A percentile compares a stretch with the other conserved stretches of the same genome.
Evolutionary conservation across 2,888 invertebrate genomes (phyloP).

Genomic region (Parnassius orleans): DNA sequence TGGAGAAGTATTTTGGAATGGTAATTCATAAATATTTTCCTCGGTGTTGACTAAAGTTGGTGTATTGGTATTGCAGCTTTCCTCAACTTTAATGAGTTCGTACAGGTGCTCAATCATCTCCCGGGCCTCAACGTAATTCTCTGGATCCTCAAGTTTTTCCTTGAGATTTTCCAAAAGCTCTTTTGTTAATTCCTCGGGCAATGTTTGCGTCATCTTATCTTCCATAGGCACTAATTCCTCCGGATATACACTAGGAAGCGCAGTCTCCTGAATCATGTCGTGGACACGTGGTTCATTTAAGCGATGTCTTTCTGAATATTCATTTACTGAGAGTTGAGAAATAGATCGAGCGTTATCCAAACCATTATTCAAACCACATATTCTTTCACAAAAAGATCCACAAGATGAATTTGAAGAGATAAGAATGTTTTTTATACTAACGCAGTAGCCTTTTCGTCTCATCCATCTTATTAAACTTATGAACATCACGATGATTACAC

Average conservation of each 20-base stretch:
- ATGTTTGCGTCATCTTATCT: slow-evolving; percentile 85
- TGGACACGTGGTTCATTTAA: slow-evolving; percentile 79
- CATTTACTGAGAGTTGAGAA: slow-evolving; percentile 81
- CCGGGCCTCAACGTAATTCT: slow-evolving; percentile 86
- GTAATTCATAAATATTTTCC: slow-evolving; percentile 84
- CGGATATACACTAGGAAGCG: slow-evolving; percentile 49
- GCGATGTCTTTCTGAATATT: slow-evolving; percentile 83
- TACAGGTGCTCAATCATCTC: slow-evolving; percentile 89
- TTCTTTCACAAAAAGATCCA: slow-evolving; percentile 55
- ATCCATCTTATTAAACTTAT: slow-evolving; percentile 81
- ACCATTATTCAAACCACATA: slow-evolving; percentile 66
- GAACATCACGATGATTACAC: slow-evolving; percentile 75
- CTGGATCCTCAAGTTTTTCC: slow-evolving; percentile 85
- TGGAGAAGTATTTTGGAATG: slow-evolving; percentile 70
- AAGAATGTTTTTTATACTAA: slow-evolving; percentile 60
- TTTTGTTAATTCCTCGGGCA: slow-evolving; percentile 87
- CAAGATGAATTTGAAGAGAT: slow-evolving; percentile 62
- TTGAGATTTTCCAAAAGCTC: slow-evolving; percentile 85
- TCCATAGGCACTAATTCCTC: slow-evolving; percentile 61
- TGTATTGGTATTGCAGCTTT: slow-evolving; percentile 80
- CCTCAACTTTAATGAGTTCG: slow-evolving; percentile 86
- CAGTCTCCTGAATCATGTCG: slow-evolving; percentile 57
- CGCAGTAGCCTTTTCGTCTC: slow-evolving; percentile 79
- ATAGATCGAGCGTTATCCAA: slow-evolving; percentile 82
- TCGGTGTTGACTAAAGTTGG: slow-evolving; percentile 41